These are phyloP conservation scores for Benthosema pterotum DNA, from an alignment of 2,797 vertebrate species.

Conservation along the genomic window DNA sequence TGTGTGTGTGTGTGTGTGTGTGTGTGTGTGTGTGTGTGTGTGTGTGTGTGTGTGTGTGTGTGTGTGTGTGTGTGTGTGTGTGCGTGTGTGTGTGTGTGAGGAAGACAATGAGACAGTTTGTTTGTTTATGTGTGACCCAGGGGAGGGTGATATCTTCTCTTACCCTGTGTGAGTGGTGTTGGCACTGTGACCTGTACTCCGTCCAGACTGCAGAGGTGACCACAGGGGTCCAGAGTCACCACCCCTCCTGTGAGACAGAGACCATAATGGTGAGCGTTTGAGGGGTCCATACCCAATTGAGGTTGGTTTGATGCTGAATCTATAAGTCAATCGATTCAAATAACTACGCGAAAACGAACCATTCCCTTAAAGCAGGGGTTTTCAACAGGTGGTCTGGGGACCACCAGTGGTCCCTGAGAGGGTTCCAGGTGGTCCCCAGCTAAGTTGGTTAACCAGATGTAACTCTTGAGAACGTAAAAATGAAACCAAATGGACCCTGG, in stretches of 20 bases:
- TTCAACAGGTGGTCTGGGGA: too few relatives aligned
- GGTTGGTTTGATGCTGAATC: too few relatives aligned
- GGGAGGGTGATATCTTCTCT: constrained; percentile 6
- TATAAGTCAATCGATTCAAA: too few relatives aligned
- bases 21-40: background rate
- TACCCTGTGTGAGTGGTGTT: constrained; percentile 84
- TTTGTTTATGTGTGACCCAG: constrained; percentile 1
- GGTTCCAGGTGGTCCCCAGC: too few relatives aligned
- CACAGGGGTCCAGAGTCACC: constrained; percentile 83
- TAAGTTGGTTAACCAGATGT: too few relatives aligned
- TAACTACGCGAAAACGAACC: too few relatives aligned
- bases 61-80: background rate
- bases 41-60: background rate
- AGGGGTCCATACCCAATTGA: background rate
- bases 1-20: background rate
- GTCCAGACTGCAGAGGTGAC: constrained; percentile 82
- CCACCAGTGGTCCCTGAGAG: too few relatives aligned
- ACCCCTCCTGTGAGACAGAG: constrained; percentile 62
- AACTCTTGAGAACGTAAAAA: too few relatives aligned
- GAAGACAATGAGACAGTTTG: background rate
- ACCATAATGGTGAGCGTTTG: constrained; percentile 10
- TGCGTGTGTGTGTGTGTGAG: background rate
- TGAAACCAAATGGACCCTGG: too few relatives aligned
- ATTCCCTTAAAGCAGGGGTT: too few relatives aligned
- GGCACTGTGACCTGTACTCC: constrained; percentile 78